Evolutionary conservation across 2,113 vertebrate genomes (phyloP).

Genomic region (Grus americana): DNA sequence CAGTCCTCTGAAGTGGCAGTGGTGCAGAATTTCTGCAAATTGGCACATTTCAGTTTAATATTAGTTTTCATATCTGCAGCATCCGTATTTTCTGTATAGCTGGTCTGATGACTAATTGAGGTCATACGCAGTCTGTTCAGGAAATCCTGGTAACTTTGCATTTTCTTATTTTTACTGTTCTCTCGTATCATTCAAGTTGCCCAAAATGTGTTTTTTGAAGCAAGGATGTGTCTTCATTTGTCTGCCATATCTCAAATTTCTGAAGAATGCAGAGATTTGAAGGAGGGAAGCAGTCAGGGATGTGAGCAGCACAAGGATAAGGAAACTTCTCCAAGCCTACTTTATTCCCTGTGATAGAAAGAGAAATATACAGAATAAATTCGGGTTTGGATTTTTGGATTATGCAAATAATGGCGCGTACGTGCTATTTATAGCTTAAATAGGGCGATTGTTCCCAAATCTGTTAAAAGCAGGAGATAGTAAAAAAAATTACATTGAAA

Average conservation of each 20-base stretch:
- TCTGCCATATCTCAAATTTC: not conserved
- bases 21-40: not conserved
- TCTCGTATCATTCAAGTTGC: not conserved
- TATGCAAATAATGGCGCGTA: slow-evolving; percentile 18
- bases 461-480: not conserved
- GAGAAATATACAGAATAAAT: not conserved
- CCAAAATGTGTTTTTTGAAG: not conserved
- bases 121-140: not conserved
- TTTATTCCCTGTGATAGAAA: not conserved
- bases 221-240: not conserved
- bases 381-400: slow-evolving; percentile 13
- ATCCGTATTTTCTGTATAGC: not conserved
- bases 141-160: not conserved
- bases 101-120: not conserved
- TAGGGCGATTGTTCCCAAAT: not conserved
- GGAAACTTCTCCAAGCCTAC: not conserved
- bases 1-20: not conserved
- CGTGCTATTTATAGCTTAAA: not conserved
- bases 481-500: not conserved
- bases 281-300: not conserved
- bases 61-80: not conserved
- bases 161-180: not conserved
- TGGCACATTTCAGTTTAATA: not conserved
- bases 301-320: not conserved
- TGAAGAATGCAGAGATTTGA: not conserved